phyloP scores from a whole-genome alignment of 2,797 vertebrate genomes.

The Morus bassanus region DNA sequence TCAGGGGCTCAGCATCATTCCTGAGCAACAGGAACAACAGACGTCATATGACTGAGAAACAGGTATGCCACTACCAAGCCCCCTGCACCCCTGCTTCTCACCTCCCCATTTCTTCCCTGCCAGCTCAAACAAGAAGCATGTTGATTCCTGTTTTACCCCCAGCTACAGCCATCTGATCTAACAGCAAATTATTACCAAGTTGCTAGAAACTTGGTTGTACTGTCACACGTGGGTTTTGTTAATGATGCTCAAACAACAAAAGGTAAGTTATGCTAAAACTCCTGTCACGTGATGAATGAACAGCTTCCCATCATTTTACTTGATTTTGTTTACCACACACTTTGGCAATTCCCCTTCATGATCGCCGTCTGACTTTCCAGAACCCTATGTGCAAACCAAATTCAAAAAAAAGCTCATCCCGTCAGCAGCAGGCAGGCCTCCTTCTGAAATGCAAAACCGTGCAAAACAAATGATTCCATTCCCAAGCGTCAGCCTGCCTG shows the following conservation, averaged over 20 bases:
- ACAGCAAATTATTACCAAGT: neutral
- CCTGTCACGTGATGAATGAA: neutral
- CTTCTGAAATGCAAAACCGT: neutral
- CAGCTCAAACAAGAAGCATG: accelerated
- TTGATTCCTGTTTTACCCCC: neutral
- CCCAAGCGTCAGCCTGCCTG: neutral
- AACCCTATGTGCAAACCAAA: neutral
- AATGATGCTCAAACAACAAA: neutral
- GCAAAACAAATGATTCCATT: neutral
- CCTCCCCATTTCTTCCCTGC: neutral
- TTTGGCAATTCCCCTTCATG: neutral
- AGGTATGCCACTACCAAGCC: neutral
- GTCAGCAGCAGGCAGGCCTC: neutral
- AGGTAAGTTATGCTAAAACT: neutral
- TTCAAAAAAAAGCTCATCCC: neutral
- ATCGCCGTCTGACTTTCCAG: neutral
- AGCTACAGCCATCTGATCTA: neutral
- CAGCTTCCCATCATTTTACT: neutral
- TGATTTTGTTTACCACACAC: neutral
- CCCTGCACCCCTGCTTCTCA: neutral
- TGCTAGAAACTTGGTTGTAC: neutral
- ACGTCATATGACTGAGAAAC: neutral
- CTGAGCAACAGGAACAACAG: neutral
- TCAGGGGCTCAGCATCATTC: neutral
- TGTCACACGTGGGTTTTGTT: neutral